Evolutionary conservation across 2,888 invertebrate genomes (phyloP), one percentile per base, ranked within the genome.

Genomic region (Chromoteleia sp.): DNA sequence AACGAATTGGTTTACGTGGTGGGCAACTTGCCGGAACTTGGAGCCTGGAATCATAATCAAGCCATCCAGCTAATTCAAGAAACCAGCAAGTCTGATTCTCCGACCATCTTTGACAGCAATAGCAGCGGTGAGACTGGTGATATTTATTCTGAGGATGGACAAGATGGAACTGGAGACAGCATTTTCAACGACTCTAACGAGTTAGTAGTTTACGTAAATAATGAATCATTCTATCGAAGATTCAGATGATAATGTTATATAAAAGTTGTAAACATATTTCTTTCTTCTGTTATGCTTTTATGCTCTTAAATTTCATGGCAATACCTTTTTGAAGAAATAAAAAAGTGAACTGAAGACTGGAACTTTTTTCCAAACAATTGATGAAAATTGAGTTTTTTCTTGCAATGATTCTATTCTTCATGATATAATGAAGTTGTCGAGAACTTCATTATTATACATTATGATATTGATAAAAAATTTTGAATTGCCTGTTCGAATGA

Each of bases 1-100:
- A 91, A 88, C 83, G 92, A 92, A 76, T 86, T 87, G 33, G 86
- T 90, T 8, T 92, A 91, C 48, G 90, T 91, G 4, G 92, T 92
- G 43, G 92, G 92, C 17, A 91, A 91, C 81, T 70, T 91, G 15
- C 90, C 92, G 8, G 91, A 91, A 74, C 84, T 92, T 17, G 91
- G 92, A 54, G 88, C 90, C 19, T 91, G 92, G 92, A 91, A 92
- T 84, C 92, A 91, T 68, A 91, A 90, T 39, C 91, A 91, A 77
- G 91, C 91, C 7, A 84, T 92, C 36, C 91, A 89, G 67, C 65
- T 92, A 29, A 84, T 87, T 4, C 88, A 86, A 81, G 92, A 92
- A 85, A 85, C 85, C 39, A 82, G 80, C 70, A 85, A 83, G 29
- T 85, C 84, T 10, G 87, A 88, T 76, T 87, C 88, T 19, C 87